Percentiles rank a stretch among this genome's conserved stretches.
phyloP scores from a whole-genome alignment of 2,113 vertebrate species.

The Ageneiosus marmoratus region DNA sequence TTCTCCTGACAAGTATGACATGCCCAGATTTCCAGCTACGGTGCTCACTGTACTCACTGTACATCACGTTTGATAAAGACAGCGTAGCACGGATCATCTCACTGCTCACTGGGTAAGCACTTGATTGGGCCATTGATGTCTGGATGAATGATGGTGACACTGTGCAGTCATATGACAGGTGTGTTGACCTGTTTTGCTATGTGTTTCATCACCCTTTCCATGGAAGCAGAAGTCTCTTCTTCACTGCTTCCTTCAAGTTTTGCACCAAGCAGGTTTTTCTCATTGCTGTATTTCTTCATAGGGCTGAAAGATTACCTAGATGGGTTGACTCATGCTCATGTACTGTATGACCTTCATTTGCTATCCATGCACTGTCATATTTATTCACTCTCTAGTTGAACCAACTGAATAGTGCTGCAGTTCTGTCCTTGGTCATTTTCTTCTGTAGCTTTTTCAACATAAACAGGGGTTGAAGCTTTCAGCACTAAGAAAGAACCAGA shows the following conservation, averaged over 20 bases:
- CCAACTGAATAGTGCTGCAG: not conserved
- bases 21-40: not conserved
- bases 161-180: constrained; percentile 14
- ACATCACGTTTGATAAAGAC: not conserved
- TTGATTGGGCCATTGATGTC: not conserved
- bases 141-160: not conserved
- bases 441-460: not conserved
- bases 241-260: not conserved
- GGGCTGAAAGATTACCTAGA: not conserved
- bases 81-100: not conserved
- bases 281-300: not conserved
- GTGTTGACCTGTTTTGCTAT: not conserved
- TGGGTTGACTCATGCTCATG: not conserved
- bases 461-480: not conserved
- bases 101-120: not conserved
- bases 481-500: not conserved
- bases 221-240: not conserved
- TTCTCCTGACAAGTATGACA: not conserved
- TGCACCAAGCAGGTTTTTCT: not conserved
- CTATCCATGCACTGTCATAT: not conserved
- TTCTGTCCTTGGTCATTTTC: constrained; percentile 2
- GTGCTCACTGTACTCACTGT: not conserved
- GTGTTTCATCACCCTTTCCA: not conserved
- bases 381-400: not conserved
- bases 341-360: not conserved